These are phyloP conservation scores for Oxycera nigricornis DNA, from an alignment of 2,888 invertebrate genomes.

Conservation along the genomic window DNA sequence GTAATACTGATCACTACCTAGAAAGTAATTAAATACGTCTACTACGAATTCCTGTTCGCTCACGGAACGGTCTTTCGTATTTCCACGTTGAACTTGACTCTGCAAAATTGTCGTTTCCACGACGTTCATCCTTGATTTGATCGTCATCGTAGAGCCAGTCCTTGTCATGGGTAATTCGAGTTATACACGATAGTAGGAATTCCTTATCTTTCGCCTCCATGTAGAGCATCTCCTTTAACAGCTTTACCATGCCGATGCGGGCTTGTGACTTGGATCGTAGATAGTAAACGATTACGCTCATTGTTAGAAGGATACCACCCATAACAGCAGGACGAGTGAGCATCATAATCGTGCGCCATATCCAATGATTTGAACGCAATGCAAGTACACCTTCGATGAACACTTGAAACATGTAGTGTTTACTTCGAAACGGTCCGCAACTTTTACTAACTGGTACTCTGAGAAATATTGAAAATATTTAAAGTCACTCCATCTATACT, in stretches of 20 bases:
- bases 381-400: conserved; percentile 66
- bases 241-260: conserved; percentile 67
- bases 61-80: conserved; percentile 54
- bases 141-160: conserved; percentile 52
- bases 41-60: conserved; percentile 32
- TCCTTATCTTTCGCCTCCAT: conserved; percentile 75
- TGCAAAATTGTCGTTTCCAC: conserved; percentile 47
- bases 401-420: conserved; percentile 66
- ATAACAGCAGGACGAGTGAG: conserved; percentile 69
- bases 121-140: conserved; percentile 23
- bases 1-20: conserved; percentile 20
- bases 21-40: conserved; percentile 33
- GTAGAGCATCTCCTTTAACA: conserved; percentile 70
- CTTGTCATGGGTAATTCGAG: conserved; percentile 67
- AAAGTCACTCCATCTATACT: no score
- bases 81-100: conserved; percentile 64
- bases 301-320: conserved; percentile 66
- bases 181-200: conserved; percentile 70
- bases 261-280: conserved; percentile 69
- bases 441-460: conserved; percentile 65
- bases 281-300: conserved; percentile 71
- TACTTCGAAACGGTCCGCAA: conserved; percentile 72
- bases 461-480: conserved; percentile 37
- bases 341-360: conserved; percentile 63
- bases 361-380: conserved; percentile 61